Conservation (phyloP, 2,888 invertebrate species). For the Stenurella melanura region DNA sequence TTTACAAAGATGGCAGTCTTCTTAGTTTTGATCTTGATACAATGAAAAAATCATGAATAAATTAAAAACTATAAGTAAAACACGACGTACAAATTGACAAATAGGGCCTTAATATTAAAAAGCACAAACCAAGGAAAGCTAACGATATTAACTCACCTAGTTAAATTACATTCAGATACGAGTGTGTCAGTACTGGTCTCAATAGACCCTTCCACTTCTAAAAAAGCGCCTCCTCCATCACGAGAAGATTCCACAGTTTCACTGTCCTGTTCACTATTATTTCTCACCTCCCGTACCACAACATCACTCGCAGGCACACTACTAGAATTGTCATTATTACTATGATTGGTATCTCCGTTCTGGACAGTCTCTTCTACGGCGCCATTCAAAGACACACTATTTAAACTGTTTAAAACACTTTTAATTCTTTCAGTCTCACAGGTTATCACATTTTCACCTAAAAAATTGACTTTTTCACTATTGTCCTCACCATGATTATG, state of each 20-base stretch:
- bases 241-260: constrained; percentile 45
- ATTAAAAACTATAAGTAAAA: background rate
- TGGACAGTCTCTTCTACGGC: constrained; percentile 41
- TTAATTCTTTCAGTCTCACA: constrained; percentile 56
- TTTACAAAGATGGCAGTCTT: too few relatives aligned
- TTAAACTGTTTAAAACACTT: constrained; percentile 39
- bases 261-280: constrained; percentile 47
- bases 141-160: constrained; percentile 58
- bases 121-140: background rate
- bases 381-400: constrained; percentile 17
- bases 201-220: constrained; percentile 66
- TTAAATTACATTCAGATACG: constrained; percentile 67
- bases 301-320: constrained; percentile 32
- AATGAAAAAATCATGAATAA: too few relatives aligned
- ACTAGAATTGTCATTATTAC: constrained; percentile 6
- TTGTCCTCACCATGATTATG: constrained; percentile 9
- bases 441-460: constrained; percentile 62
- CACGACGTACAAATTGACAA: background rate
- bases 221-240: constrained; percentile 65
- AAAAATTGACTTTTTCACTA: constrained; percentile 48
- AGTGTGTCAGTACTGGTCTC: constrained; percentile 77
- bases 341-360: constrained; percentile 46
- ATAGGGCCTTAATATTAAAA: constrained; percentile 6
- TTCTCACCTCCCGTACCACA: constrained; percentile 40
- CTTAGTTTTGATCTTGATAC: too few relatives aligned